Evolutionary conservation across 2,113 vertebrate species (phyloP).

Genomic region (Perca fluviatilis): DNA sequence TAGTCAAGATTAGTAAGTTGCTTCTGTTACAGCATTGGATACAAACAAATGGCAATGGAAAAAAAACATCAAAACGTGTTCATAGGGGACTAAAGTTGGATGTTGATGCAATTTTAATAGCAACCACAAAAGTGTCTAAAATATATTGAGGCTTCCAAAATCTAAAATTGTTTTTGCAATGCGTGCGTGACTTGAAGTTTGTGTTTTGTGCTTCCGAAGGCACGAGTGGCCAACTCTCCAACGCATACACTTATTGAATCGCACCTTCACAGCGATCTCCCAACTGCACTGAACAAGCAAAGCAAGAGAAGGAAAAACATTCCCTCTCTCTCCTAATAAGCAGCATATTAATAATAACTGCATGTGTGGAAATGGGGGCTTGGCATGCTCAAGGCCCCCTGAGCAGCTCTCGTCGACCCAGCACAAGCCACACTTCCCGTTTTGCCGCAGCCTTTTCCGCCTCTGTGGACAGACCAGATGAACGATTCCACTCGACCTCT

Average conservation of each 20-base stretch:
- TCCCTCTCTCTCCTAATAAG: constrained; percentile 21
- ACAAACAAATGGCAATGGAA: neutral
- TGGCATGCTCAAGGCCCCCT: constrained; percentile 26
- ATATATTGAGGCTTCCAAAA: neutral
- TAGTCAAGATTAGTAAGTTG: neutral
- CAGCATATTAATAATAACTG: constrained; percentile 50
- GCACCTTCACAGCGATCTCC: neutral
- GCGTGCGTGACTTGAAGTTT: neutral
- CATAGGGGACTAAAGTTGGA: neutral
- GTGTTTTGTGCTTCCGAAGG: neutral
- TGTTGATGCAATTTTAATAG: neutral
- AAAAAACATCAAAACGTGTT: neutral
- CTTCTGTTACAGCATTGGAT: neutral
- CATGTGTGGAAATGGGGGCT: constrained; percentile 45
- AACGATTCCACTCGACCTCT: constrained; percentile 68
- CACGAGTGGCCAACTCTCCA: neutral
- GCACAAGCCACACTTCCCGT: constrained; percentile 48
- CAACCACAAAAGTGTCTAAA: neutral
- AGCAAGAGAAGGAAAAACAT: neutral
- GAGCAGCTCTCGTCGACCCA: constrained; percentile 8
- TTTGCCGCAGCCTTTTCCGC: constrained; percentile 37
- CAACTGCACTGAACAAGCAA: neutral
- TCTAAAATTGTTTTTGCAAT: neutral
- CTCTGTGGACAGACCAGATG: constrained; percentile 58
- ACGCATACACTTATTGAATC: neutral